Evolutionary conservation across 2,797 vertebrate genomes (phyloP).

Genomic region (Centropyge bicolor): DNA sequence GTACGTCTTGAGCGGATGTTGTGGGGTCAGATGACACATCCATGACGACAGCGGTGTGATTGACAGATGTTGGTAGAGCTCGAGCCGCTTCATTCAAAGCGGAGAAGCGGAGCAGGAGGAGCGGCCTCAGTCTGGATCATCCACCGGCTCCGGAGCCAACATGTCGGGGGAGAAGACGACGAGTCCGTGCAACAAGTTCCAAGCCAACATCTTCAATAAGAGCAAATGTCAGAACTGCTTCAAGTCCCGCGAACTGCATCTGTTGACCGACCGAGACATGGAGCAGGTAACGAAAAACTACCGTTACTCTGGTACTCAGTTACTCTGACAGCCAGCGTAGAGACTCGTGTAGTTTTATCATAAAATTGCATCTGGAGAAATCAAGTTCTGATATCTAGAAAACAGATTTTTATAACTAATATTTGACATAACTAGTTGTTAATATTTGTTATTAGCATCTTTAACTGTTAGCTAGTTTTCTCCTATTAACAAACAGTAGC

Average conservation of each 20-base stretch:
- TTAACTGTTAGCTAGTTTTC: background rate
- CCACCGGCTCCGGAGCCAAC: conserved; percentile 30
- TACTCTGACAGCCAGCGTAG: background rate
- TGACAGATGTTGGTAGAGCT: conserved; percentile 67
- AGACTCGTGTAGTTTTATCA: background rate
- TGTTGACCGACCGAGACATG: conserved; percentile 86
- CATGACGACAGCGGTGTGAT: conserved; percentile 44
- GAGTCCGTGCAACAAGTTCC: conserved; percentile 90
- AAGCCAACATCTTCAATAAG: conserved; percentile 93
- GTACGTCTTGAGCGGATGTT: conserved; percentile 6
- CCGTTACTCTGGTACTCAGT: no score
- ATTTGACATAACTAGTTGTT: background rate
- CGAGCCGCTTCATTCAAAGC: conserved; percentile 26
- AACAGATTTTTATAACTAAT: background rate
- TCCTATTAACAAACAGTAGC: background rate
- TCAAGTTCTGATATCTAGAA: background rate
- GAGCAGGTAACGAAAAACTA: conserved; percentile 83
- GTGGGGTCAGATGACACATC: background rate
- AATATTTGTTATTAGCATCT: background rate
- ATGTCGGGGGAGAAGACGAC: conserved; percentile 87
- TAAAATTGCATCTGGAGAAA: background rate
- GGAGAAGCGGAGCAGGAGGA: background rate
- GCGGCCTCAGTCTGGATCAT: background rate
- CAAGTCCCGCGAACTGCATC: conserved; percentile 92
- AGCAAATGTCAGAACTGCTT: conserved; percentile 97